Evolutionary conservation across 2,113 vertebrate species (phyloP).

Genomic region (Etheostoma spectabile): DNA sequence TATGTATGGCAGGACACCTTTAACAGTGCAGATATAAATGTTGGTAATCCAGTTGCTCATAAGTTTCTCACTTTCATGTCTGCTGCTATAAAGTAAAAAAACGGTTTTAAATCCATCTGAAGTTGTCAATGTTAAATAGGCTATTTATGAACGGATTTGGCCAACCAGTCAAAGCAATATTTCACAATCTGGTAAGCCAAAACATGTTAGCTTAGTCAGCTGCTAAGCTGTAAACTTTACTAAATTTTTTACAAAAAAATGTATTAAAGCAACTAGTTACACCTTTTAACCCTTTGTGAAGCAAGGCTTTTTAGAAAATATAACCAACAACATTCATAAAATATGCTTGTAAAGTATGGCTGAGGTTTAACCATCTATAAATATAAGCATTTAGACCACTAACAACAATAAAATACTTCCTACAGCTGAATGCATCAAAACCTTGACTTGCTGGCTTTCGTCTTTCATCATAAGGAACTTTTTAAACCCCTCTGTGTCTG

Average conservation of each 20-base stretch:
- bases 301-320: not conserved
- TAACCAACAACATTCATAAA: not conserved
- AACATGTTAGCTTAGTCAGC: no score
- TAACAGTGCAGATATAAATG: not conserved
- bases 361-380: not conserved
- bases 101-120: not conserved
- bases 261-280: no score
- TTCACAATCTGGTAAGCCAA: not conserved
- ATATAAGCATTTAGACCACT: not conserved
- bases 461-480: not conserved
- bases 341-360: not conserved
- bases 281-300: no score
- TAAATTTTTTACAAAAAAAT: not conserved
- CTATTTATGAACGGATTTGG: not conserved
- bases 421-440: not conserved
- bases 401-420: not conserved
- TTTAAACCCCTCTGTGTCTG: not conserved
- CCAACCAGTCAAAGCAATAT: not conserved
- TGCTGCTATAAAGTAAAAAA: not conserved
- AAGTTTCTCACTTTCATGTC: not conserved
- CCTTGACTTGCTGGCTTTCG: not conserved
- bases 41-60: not conserved
- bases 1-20: no score
- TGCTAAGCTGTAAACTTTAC: not conserved
- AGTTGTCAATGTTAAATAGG: not conserved